Evolutionary conservation across 53 echinoderm and acorn worm species (phyloP), one percentile per base, ranked within the genome.

Genomic region (Glandiceps talaboti): DNA sequence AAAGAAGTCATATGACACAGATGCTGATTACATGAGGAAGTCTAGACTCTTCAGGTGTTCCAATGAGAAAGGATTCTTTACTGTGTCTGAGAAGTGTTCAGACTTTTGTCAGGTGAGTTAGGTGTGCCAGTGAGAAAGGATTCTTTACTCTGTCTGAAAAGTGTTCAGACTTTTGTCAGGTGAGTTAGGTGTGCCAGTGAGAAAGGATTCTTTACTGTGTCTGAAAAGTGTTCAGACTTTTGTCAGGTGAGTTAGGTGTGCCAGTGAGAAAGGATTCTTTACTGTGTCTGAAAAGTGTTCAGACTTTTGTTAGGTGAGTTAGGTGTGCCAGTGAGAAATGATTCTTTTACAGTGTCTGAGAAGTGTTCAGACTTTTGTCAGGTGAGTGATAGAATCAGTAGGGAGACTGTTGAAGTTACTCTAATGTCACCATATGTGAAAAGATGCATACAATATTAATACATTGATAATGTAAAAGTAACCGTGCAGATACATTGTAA

Each of bases 1-100:
- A 1, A 84, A 85, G 81, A 85, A 89, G 29, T 80, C 82, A 1
- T 99, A 99, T 77, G 99, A 99, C 74, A 79, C 80, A 29, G 32
- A 81, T 0, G 93, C 99, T 14, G 91, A 99, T 79, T 99, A 93
- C 88, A 99, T 99, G 93, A 87, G 84, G 76, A 85, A 88, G 73
- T 79, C 89, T 12, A 82, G 99, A 28, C 91, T 99, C 29, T 99
- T 99, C 82, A 79, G 99, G 26, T 99, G 99, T 79, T 99, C 97
- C 88, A 99, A 99, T 32, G 99, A 99, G 88, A 99, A 99, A 79
- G 99, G 99, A 26, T 99, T 93, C 88, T 99, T 93, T 87, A 97
- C 99, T 0, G 99, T 97, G 80, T 97, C 99, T 0, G 99, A 97
- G 79, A 97, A 97, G 45, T 97, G 99, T 86, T 93, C 99, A 1